phyloP scores from a whole-genome alignment of 2,888 invertebrate genomes.

The Pinctada fucata region DNA sequence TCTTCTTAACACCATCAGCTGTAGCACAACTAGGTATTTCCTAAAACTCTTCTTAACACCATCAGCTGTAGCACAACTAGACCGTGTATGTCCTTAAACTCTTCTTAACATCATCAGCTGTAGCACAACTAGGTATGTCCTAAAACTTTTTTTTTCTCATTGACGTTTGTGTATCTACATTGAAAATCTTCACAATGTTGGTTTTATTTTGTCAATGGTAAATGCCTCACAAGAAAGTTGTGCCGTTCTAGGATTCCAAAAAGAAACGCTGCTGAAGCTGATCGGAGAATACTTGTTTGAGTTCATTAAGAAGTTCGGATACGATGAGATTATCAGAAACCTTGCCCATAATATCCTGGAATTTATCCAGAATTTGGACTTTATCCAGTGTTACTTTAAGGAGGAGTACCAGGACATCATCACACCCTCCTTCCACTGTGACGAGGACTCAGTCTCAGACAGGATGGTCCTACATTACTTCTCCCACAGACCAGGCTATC shows the following conservation, averaged over 20 bases:
- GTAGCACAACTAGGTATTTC: too few relatives aligned
- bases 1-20: too few relatives aligned
- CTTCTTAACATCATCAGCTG: too few relatives aligned
- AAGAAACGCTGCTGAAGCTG: constrained; percentile 56
- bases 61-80: too few relatives aligned
- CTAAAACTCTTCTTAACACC: too few relatives aligned
- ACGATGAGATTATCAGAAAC: constrained; percentile 63
- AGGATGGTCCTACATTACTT: constrained; percentile 67
- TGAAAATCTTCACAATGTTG: too few relatives aligned
- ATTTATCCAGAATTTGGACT: constrained; percentile 66
- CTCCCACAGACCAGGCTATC: constrained; percentile 58
- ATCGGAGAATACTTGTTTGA: constrained; percentile 62
- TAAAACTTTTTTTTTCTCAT: too few relatives aligned
- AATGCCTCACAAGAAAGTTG: too few relatives aligned
- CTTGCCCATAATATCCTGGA: constrained; percentile 62
- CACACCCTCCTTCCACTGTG: constrained; percentile 66
- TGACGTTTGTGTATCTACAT: too few relatives aligned
- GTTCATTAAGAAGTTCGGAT: constrained; percentile 53
- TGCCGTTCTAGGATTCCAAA: constrained; percentile 47
- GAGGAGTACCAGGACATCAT: constrained; percentile 61
- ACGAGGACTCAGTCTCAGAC: constrained; percentile 59
- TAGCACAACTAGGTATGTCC: too few relatives aligned
- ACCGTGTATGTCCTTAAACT: too few relatives aligned
- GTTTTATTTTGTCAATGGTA: too few relatives aligned
- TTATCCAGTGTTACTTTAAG: constrained; percentile 59